Evolutionary conservation across 2,888 invertebrate genomes (phyloP).

Genomic region (Colostygia pectinataria): DNA sequence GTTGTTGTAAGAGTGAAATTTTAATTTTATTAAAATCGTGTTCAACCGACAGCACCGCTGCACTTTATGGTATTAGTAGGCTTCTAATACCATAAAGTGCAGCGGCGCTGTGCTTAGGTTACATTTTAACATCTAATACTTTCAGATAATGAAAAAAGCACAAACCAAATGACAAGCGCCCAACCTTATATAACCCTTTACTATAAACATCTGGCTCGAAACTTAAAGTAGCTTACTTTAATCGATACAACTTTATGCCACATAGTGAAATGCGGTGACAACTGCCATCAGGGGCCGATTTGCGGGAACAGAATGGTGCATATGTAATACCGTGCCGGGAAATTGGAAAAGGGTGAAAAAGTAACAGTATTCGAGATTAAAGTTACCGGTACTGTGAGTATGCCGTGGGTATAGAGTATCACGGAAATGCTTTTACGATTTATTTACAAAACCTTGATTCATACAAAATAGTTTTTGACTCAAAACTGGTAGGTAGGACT

Average conservation of each 20-base stretch:
- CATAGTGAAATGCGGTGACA: constrained; percentile 24
- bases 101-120: too few species aligned
- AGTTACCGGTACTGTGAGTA: constrained; percentile 43
- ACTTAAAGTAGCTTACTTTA: constrained; percentile 16
- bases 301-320: constrained; percentile 36
- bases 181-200: too few species aligned
- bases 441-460: not conserved
- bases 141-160: too few species aligned
- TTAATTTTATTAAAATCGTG: too few species aligned
- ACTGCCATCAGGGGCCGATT: constrained; percentile 32
- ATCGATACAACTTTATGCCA: constrained; percentile 23
- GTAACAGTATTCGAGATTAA: constrained; percentile 48
- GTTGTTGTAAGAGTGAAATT: too few species aligned
- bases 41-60: too few species aligned
- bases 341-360: constrained; percentile 45
- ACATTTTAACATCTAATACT: too few species aligned
- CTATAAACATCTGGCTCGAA: not conserved
- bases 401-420: constrained; percentile 2
- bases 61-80: too few species aligned
- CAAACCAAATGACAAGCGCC: too few species aligned
- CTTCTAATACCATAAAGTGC: too few species aligned
- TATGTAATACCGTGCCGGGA: constrained; percentile 36
- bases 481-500: too few species aligned
- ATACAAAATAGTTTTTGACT: too few species aligned
- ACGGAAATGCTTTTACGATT: constrained; percentile 6